Evolutionary conservation across 2,888 invertebrate species (phyloP).

Genomic region (Lottia scabra): DNA sequence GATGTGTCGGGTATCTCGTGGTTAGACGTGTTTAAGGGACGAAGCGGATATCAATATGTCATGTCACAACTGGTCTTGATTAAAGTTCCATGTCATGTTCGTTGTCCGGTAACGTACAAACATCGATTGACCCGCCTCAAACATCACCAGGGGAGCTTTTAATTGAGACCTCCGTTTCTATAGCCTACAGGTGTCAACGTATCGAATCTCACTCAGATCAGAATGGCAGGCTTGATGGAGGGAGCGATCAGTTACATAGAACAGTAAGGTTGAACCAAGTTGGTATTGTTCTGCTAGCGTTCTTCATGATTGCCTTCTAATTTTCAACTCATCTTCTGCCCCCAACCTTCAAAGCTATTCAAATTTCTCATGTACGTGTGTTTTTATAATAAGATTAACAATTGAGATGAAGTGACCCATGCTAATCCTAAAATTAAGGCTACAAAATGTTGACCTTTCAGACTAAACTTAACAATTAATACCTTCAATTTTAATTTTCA

Average conservation of each 20-base stretch:
- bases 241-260: background rate
- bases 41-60: conserved; percentile 6
- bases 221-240: background rate
- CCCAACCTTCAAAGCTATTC: background rate
- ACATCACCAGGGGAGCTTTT: conserved; percentile 1
- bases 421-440: conserved; percentile 1
- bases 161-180: conserved; percentile 4
- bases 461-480: background rate
- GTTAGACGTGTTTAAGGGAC: background rate
- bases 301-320: conserved; percentile 2
- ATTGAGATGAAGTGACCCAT: background rate
- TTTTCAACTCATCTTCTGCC: background rate
- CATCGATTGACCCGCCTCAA: conserved; percentile 4
- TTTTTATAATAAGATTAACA: background rate
- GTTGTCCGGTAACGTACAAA: conserved; percentile 1
- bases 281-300: background rate
- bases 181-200: conserved; percentile 1
- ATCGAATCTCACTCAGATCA: background rate
- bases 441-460: conserved; percentile 1
- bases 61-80: conserved; percentile 5
- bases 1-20: background rate
- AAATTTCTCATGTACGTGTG: background rate
- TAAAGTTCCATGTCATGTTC: background rate
- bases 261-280: background rate
- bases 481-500: no score